Evolutionary conservation across 2,113 vertebrate genomes (phyloP).

Genomic region (Marmota flaviventris): DNA sequence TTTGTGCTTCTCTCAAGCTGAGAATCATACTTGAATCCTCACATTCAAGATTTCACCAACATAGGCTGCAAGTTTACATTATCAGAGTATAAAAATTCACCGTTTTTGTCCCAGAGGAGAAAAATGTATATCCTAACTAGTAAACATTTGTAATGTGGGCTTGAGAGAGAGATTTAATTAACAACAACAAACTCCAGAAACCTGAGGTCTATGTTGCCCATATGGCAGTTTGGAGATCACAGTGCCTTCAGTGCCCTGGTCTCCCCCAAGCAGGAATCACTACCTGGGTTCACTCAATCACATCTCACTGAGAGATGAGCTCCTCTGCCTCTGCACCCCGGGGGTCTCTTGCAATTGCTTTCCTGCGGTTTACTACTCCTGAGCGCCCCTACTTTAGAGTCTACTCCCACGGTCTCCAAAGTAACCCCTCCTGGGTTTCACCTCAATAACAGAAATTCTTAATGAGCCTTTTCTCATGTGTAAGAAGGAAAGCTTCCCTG

Average conservation of each 20-base stretch:
- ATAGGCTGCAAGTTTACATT: not conserved
- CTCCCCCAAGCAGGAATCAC: not conserved
- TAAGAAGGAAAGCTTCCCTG: not conserved
- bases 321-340: not conserved
- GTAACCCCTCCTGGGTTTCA: constrained; percentile 7
- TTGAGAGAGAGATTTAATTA: constrained; percentile 57
- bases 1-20: not conserved
- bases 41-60: not conserved
- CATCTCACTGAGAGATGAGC: not conserved
- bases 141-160: not conserved
- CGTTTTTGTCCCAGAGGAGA: not conserved
- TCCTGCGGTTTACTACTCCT: not conserved
- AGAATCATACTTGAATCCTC: constrained; percentile 2
- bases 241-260: too few relatives aligned
- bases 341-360: not conserved
- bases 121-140: not conserved
- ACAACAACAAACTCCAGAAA: not conserved
- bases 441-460: constrained; percentile 45
- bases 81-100: not conserved
- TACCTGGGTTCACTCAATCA: not conserved
- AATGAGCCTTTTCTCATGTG: constrained; percentile 20
- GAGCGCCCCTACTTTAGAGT: not conserved
- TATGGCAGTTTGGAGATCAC: not conserved
- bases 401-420: not conserved
- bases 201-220: not conserved